phyloP scores from a whole-genome alignment of 2,888 invertebrate genomes.

The Automeris io region DNA sequence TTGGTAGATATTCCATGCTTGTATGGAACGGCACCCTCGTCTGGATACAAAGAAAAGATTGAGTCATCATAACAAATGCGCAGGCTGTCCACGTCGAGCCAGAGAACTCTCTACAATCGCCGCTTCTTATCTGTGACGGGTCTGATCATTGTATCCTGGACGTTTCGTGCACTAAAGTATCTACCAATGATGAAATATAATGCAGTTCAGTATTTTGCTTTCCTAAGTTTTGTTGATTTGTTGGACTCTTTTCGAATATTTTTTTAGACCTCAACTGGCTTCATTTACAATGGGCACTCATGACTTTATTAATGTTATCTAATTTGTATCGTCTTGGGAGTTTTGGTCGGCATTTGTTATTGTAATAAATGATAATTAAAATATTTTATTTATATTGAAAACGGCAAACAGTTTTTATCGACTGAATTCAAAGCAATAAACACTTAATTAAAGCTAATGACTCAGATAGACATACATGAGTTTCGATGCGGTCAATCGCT shows the following conservation, averaged over 20 bases:
- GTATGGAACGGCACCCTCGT: conserved; percentile 40
- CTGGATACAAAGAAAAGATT: conserved; percentile 66
- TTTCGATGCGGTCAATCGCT: conserved; percentile 47
- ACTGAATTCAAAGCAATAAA: conserved; percentile 1
- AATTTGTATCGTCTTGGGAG: conserved; percentile 47
- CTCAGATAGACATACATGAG: no score
- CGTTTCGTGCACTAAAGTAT: conserved; percentile 55
- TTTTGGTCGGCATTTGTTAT: background rate
- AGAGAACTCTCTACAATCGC: conserved; percentile 62
- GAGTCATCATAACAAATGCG: conserved; percentile 76
- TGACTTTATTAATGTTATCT: conserved; percentile 67
- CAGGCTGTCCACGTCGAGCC: conserved; percentile 49
- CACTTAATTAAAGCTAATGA: no score
- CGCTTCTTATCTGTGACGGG: conserved; percentile 70
- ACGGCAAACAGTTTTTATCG: no score
- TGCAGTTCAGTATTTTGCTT: conserved; percentile 63
- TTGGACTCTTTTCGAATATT: conserved; percentile 19
- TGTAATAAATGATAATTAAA: background rate
- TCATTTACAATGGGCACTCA: conserved; percentile 56
- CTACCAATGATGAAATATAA: conserved; percentile 62
- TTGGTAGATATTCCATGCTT: conserved; percentile 36
- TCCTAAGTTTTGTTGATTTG: conserved; percentile 49
- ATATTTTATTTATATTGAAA: no score
- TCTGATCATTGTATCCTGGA: conserved; percentile 64
- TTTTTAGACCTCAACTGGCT: conserved; percentile 59